Percentiles rank a stretch among this genome's conserved stretches.
Conservation (phyloP, 2,797 vertebrate genomes). For the Sebastes iracundus region DNA sequence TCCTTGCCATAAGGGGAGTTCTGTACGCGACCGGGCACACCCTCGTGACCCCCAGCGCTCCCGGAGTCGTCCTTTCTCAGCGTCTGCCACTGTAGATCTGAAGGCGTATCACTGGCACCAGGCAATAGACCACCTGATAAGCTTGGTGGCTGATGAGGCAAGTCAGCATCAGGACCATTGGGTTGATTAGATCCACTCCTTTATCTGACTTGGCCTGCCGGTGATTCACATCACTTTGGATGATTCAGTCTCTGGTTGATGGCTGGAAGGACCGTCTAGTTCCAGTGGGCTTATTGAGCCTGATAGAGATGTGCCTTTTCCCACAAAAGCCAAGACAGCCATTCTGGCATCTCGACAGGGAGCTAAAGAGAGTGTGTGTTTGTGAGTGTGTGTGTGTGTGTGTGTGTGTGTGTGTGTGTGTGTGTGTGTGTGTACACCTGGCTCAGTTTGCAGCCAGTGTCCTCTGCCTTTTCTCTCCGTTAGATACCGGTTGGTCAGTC, state of each 20-base stretch:
- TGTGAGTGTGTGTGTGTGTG: too few species aligned
- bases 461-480: slow-evolving; percentile 8
- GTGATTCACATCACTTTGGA: slow-evolving; percentile 65
- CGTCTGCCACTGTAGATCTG: slow-evolving; percentile 23
- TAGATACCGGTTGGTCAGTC: slow-evolving; percentile 6
- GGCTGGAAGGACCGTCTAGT: slow-evolving; percentile 50
- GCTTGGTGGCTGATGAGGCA: slow-evolving; percentile 50
- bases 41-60: background rate
- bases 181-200: slow-evolving; percentile 58
- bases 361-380: background rate
- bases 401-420: too few species aligned
- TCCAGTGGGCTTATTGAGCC: slow-evolving; percentile 46
- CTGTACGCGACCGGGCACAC: slow-evolving; percentile 3
- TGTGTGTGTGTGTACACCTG: background rate
- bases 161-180: slow-evolving; percentile 50
- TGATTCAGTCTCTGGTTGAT: slow-evolving; percentile 64
- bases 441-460: slow-evolving; percentile 6
- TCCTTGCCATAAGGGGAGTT: slow-evolving; percentile 15
- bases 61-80: background rate
- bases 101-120: slow-evolving; percentile 29
- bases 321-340: slow-evolving; percentile 34
- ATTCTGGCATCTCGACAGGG: slow-evolving; percentile 33
- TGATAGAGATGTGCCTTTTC: slow-evolving; percentile 50
- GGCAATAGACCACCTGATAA: slow-evolving; percentile 53
- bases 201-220: slow-evolving; percentile 44